A percentile compares a stretch with the other conserved stretches of the same genome.
phyloP scores from a whole-genome alignment of 2,113 vertebrate genomes.

The Chloebia gouldiae region DNA sequence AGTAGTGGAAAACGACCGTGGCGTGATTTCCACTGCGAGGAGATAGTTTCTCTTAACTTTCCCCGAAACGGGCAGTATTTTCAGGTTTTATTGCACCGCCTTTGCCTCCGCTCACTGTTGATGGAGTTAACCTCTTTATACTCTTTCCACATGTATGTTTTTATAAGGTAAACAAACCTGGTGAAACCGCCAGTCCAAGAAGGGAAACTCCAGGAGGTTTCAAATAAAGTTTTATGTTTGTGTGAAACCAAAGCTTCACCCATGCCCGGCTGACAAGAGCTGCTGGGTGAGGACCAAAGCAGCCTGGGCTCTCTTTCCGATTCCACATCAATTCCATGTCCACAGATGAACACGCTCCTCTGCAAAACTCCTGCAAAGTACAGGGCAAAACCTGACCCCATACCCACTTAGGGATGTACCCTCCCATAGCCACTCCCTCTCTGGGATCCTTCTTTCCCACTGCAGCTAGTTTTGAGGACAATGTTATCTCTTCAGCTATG shows the following conservation, averaged over 20 bases:
- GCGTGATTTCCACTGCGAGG: neutral
- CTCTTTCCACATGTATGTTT: neutral
- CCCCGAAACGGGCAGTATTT: neutral
- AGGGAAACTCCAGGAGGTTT: neutral
- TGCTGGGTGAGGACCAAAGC: neutral
- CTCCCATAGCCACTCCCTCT: accelerated
- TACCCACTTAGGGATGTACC: neutral
- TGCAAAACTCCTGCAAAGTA: neutral
- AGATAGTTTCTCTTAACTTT: neutral
- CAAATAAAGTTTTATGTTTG: neutral
- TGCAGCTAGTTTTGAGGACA: neutral
- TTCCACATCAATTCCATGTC: neutral
- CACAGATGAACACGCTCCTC: accelerated
- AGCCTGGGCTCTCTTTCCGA: neutral
- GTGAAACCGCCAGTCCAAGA: neutral
- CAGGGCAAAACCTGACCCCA: neutral
- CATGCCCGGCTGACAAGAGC: accelerated
- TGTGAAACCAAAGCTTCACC: neutral
- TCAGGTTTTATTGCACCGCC: neutral
- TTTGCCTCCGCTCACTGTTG: neutral
- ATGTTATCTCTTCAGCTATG: accelerated
- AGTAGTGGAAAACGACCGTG: neutral
- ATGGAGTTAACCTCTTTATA: neutral
- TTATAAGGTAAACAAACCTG: neutral
- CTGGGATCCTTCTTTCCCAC: neutral